Evolutionary conservation across 2,797 vertebrate species (phyloP).

Genomic region (Diceros bicornis): DNA sequence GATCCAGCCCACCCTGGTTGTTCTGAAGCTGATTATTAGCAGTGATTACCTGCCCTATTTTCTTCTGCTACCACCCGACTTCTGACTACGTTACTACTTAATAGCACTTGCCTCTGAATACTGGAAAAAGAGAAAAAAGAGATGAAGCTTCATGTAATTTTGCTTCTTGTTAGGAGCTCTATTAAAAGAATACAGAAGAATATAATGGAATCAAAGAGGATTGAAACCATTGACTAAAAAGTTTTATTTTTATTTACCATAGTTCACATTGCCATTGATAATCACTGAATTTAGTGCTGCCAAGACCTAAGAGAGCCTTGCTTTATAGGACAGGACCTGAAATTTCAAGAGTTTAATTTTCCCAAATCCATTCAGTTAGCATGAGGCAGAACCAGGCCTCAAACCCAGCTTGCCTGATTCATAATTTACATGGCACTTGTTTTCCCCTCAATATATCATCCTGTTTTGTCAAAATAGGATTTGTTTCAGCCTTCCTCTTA

Average conservation of each 20-base stretch:
- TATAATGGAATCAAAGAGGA: background rate
- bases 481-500: background rate
- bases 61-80: background rate
- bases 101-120: background rate
- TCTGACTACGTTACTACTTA: background rate
- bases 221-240: background rate
- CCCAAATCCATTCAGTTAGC: background rate
- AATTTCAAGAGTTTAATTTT: constrained; percentile 50
- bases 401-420: background rate
- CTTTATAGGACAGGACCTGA: background rate
- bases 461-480: background rate
- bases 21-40: background rate
- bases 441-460: background rate
- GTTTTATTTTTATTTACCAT: constrained; percentile 10
- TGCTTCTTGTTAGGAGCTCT: background rate
- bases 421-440: background rate
- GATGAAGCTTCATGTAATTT: background rate
- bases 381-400: background rate
- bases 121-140: background rate
- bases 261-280: background rate
- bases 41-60: background rate
- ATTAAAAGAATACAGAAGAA: background rate
- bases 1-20: too few relatives aligned
- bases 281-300: background rate
- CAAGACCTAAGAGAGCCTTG: background rate